A percentile compares a stretch with the other conserved stretches of the same genome.
These are phyloP conservation scores for Athetis lepigone DNA, from an alignment of 2,888 invertebrate genomes.

Conservation along the genomic window DNA sequence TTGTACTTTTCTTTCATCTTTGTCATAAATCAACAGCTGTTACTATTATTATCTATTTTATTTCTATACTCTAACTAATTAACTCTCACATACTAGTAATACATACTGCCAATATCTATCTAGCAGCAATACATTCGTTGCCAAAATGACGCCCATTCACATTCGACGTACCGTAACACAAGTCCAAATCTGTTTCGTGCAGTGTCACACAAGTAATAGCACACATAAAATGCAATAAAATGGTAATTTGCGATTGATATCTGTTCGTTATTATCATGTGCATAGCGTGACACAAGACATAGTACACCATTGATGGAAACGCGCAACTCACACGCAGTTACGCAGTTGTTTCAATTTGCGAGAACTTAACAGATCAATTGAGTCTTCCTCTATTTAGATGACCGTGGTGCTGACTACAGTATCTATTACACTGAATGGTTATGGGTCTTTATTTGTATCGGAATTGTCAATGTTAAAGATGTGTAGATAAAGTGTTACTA, in stretches of 20 bases:
- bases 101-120: not conserved
- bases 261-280: constrained; percentile 25
- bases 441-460: constrained; percentile 19
- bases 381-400: constrained; percentile 67
- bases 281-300: constrained; percentile 27
- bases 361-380: constrained; percentile 72
- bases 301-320: constrained; percentile 63
- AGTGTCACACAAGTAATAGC: constrained; percentile 10
- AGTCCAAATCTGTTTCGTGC: constrained; percentile 13
- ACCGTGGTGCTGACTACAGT: constrained; percentile 45
- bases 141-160: not conserved
- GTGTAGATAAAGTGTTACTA: not conserved
- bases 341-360: constrained; percentile 66
- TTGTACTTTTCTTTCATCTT: not conserved
- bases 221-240: constrained; percentile 27
- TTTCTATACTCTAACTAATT: not conserved
- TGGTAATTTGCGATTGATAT: constrained; percentile 28
- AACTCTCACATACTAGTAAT: not conserved
- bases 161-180: not conserved
- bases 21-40: not conserved
- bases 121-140: not conserved
- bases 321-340: constrained; percentile 66
- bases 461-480: constrained; percentile 2
- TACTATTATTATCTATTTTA: too few relatives aligned
- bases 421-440: constrained; percentile 27